phyloP scores from a whole-genome alignment of 2,888 invertebrate species.

The Andrena chrysosceles region DNA sequence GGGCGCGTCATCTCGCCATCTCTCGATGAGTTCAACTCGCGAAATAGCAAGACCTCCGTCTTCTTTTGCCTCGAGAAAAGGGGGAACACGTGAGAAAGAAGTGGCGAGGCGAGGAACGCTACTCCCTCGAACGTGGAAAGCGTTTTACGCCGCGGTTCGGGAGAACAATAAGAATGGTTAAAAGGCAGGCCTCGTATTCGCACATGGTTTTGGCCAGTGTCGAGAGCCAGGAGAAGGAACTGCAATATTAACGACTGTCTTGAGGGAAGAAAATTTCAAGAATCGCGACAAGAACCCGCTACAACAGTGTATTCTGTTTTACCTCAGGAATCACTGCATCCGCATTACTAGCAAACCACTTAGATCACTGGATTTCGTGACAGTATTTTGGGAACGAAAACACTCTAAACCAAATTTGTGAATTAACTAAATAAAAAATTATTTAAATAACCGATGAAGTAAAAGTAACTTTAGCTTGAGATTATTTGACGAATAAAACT shows the following conservation, averaged over 20 bases:
- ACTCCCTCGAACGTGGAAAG: constrained; percentile 10
- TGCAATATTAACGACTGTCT: constrained; percentile 5
- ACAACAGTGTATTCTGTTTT: too few relatives aligned
- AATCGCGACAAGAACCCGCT: neutral
- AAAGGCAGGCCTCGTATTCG: constrained; percentile 2
- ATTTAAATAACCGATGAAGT: too few relatives aligned
- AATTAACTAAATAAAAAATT: too few relatives aligned
- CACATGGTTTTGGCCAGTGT: neutral
- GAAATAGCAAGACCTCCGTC: constrained; percentile 61
- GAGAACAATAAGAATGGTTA: constrained; percentile 2
- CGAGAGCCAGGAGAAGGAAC: neutral
- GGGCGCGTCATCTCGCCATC: constrained; percentile 50
- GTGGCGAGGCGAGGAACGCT: neutral
- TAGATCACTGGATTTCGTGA: too few relatives aligned
- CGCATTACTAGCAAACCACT: too few relatives aligned
- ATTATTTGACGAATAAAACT: too few relatives aligned
- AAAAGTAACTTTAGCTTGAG: too few relatives aligned
- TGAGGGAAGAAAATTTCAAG: neutral
- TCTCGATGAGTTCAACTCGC: constrained; percentile 72
- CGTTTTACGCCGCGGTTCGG: constrained; percentile 8
- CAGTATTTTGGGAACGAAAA: too few relatives aligned
- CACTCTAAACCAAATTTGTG: too few relatives aligned
- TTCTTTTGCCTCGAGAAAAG: constrained; percentile 31
- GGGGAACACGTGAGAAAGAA: neutral
- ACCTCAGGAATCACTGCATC: too few relatives aligned